A percentile compares a stretch with the other conserved stretches of the same genome.
These are phyloP conservation scores for Kryphioiulus occultus DNA, from an alignment of 2,888 invertebrate species.

Conservation along the genomic window DNA sequence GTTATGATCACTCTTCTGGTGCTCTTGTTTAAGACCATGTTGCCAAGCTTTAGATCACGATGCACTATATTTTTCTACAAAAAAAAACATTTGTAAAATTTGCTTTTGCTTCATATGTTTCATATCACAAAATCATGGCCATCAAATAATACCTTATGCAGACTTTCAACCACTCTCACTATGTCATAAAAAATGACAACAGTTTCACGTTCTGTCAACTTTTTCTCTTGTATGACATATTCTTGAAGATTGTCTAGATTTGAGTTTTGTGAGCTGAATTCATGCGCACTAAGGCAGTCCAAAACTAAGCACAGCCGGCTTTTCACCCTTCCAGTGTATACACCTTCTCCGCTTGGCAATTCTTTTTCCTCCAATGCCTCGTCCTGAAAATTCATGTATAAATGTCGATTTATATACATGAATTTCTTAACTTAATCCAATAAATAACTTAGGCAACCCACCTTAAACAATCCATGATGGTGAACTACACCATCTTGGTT, in stretches of 20 bases:
- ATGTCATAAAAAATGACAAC: conserved; percentile 77
- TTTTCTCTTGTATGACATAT: conserved; percentile 79
- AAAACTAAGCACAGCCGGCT: conserved; percentile 73
- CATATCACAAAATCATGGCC: neutral
- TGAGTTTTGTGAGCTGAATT: conserved; percentile 66
- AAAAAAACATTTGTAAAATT: neutral
- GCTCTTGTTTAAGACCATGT: conserved; percentile 75
- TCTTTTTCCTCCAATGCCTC: conserved; percentile 73
- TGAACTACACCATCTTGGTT: conserved; percentile 77
- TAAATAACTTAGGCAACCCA: conserved; percentile 58
- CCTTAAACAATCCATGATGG: conserved; percentile 79
- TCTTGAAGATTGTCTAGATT: conserved; percentile 73
- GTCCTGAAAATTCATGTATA: conserved; percentile 66
- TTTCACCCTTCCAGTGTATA: conserved; percentile 61
- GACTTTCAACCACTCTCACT: conserved; percentile 74
- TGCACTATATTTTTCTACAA: conserved; percentile 78
- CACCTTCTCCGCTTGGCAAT: conserved; percentile 59
- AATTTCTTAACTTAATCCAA: neutral
- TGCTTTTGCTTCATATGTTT: neutral
- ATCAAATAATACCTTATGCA: conserved; percentile 70
- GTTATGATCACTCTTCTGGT: conserved; percentile 72
- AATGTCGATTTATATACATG: neutral
- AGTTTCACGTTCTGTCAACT: conserved; percentile 76
- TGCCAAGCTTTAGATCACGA: conserved; percentile 78
- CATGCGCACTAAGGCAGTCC: conserved; percentile 76